Evolutionary conservation across 2,113 vertebrate species (phyloP), one percentile per base, ranked within the genome.

Genomic region (Centropus unirufus): DNA sequence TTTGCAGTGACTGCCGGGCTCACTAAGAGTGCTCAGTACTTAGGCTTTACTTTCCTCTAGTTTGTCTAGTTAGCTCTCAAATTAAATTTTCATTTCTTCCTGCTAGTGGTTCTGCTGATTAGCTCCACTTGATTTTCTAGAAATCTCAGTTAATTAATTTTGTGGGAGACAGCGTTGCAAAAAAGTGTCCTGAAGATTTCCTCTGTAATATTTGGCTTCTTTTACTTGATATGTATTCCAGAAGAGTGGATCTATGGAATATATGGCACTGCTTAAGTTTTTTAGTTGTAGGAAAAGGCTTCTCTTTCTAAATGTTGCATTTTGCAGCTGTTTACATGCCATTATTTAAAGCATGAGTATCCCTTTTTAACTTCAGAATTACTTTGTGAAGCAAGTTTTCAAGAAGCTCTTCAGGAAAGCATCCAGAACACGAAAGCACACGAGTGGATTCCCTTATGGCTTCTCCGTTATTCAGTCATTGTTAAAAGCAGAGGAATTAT

Each of bases 401-500:
- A 99, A 98, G 98, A 99, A 97, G 98, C 98, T 40, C 95, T 99
- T 92, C 98, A 97, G 87, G 99, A 98, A 75, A 98, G 98, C 90
- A 96, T 98, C 55, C 97, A 97, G 93, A 98, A 98, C 76, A 97
- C 96, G n/a, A 97, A 93, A 83, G 97, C 97, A 13, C 97, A 95
- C 0, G 95, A 98, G 51, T 99, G 99, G 99, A 98, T 97, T 88
- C 98, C 99, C 19, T 97, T 99, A 92, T 99, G 99, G 99, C 98
- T 99, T 47, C 98, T 99, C 39, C 98, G 99, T 16, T 99, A 99
- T 86, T 99, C 99, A 1, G 98, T 99, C 91, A 99, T 99, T 78
- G 99, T 99, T 86, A 99, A 99, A 97, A 99, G 99, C 94, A 98
- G 99, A 95, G 99, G 99, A 94, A 99, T 99, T 97, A 99, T 99